Evolutionary conservation across 2,797 vertebrate genomes (phyloP).

Genomic region (Phoebastria nigripes): DNA sequence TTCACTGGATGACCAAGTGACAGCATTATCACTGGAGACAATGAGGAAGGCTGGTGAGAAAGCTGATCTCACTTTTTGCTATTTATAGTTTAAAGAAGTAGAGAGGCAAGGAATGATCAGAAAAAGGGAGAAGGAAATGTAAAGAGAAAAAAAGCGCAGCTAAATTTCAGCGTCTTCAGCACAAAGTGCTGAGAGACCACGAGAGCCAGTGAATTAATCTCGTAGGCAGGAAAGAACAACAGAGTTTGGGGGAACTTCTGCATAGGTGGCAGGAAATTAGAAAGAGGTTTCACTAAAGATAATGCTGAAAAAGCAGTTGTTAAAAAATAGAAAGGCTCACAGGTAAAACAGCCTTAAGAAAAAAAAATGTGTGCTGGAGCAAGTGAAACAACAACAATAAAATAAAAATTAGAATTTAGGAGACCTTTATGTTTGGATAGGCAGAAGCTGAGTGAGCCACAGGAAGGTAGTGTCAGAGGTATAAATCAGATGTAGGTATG

Average conservation of each 20-base stretch:
- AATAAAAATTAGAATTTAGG: not conserved
- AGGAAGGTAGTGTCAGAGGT: not conserved
- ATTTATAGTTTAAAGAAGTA: not conserved
- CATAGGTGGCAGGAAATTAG: not conserved
- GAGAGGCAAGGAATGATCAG: not conserved
- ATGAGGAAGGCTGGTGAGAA: not conserved
- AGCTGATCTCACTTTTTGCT: not conserved
- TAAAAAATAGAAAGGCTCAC: not conserved
- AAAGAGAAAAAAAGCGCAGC: not conserved
- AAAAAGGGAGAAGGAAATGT: not conserved
- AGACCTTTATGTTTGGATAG: not conserved
- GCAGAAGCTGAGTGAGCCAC: not conserved
- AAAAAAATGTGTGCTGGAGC: not conserved
- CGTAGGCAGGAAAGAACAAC: not conserved
- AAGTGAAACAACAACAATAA: not conserved
- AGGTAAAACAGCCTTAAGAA: not conserved
- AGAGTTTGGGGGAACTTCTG: not conserved
- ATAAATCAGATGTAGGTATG: not conserved
- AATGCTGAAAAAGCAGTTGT: not conserved
- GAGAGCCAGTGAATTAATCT: not conserved
- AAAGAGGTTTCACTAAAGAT: not conserved
- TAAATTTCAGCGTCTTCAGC: not conserved
- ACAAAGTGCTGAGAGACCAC: not conserved
- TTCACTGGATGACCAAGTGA: not conserved
- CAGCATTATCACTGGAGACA: not conserved